Evolutionary conservation across 2,888 invertebrate genomes (phyloP).

Genomic region (Pandemis heparana): DNA sequence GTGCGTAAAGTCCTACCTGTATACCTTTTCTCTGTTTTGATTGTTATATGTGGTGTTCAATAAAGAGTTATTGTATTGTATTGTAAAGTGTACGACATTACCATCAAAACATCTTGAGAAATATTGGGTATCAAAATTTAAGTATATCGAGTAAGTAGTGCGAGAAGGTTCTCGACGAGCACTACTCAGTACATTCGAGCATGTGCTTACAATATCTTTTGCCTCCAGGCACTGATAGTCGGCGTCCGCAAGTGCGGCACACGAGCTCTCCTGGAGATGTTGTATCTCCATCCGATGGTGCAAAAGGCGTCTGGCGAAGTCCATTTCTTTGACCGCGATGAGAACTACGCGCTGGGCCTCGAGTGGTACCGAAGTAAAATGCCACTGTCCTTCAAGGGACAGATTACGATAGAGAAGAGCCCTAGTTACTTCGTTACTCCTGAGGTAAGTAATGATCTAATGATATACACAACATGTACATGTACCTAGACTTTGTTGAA

Average conservation of each 20-base stretch:
- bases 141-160: too few relatives aligned
- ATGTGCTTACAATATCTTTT: background rate
- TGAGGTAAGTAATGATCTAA: conserved; percentile 87
- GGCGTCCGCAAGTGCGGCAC: conserved; percentile 99
- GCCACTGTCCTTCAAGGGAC: conserved; percentile 96
- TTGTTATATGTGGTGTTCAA: too few relatives aligned
- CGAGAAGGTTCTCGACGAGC: too few relatives aligned
- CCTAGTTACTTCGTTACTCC: conserved; percentile 99
- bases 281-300: conserved; percentile 96
- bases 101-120: too few relatives aligned
- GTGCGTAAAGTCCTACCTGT: too few relatives aligned
- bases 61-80: too few relatives aligned
- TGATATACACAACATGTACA: background rate
- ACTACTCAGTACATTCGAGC: too few relatives aligned
- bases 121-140: too few relatives aligned
- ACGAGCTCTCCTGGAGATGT: conserved; percentile 97
- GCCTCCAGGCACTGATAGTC: conserved; percentile 92
- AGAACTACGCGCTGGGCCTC: conserved; percentile 95
- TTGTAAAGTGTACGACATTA: too few relatives aligned
- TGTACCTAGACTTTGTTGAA: too few relatives aligned
- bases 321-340: conserved; percentile 98
- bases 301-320: conserved; percentile 97
- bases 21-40: too few relatives aligned
- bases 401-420: conserved; percentile 98
- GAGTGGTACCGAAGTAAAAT: conserved; percentile 98